Conservation (phyloP, 2,113 vertebrate species). For the Macroglossus sobrinus region DNA sequence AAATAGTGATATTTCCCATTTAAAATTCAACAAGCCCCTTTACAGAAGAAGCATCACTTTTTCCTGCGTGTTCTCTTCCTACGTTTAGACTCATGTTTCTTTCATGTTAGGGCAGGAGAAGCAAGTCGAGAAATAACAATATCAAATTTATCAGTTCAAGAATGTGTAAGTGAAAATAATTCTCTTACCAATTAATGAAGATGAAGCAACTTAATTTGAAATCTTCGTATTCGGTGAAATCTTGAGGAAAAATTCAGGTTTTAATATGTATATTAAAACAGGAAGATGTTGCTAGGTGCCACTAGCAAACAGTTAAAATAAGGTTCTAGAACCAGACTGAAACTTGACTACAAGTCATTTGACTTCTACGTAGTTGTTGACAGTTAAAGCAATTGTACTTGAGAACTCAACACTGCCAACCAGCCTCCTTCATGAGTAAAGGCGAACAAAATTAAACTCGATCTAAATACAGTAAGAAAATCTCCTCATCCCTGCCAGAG, state of each 20-base stretch:
- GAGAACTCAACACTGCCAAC: not conserved
- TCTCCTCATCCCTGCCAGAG: not conserved
- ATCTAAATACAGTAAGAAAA: not conserved
- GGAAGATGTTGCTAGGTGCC: not conserved
- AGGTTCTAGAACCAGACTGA: not conserved
- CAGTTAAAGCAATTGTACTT: conserved; percentile 29
- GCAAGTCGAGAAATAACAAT: not conserved
- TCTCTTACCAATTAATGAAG: not conserved
- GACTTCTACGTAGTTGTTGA: conserved; percentile 39
- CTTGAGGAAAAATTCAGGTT: not conserved
- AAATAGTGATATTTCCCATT: not conserved
- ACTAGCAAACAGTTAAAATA: not conserved
- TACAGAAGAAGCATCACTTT: not conserved
- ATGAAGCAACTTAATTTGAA: not conserved
- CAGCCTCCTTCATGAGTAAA: not conserved
- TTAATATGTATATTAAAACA: not conserved
- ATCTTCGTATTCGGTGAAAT: not conserved
- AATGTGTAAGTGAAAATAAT: not conserved
- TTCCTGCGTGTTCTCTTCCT: not conserved
- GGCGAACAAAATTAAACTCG: not conserved
- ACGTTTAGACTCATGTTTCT: not conserved
- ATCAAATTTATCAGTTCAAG: not conserved
- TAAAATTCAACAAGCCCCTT: not conserved
- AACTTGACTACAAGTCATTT: not conserved
- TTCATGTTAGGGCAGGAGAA: not conserved